Conservation (phyloP, 2,113 vertebrate species). For the Carlito syrichta region DNA sequence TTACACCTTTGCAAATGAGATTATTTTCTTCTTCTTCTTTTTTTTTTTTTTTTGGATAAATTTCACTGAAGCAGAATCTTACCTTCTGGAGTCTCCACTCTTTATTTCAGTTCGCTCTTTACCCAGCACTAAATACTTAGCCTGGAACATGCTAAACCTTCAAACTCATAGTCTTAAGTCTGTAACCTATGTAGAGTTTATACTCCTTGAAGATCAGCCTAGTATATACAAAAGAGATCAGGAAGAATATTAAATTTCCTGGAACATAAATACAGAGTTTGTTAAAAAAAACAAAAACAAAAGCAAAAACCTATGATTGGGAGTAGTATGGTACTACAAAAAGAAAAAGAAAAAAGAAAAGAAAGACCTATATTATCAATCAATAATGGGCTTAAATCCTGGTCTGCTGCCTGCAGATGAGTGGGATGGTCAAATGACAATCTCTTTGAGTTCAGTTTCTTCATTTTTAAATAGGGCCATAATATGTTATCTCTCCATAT, state of each 20-base stretch:
- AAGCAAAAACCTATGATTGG: no score
- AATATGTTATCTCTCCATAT: not conserved
- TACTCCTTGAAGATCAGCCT: not conserved
- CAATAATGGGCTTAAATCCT: not conserved
- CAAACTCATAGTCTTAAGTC: not conserved
- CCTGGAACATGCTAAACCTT: no score
- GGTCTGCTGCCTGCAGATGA: not conserved
- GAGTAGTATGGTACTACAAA: no score
- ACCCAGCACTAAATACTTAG: not conserved
- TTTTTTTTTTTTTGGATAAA: not conserved
- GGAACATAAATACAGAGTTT: not conserved
- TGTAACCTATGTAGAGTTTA: not conserved
- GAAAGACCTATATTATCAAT: rapidly evolving
- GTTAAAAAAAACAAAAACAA: no score
- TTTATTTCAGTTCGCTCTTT: not conserved
- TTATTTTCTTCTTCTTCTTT: not conserved
- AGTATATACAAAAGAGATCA: not conserved
- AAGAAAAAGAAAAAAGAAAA: no score
- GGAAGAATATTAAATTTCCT: not conserved
- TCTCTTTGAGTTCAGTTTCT: not conserved
- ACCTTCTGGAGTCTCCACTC: not conserved
- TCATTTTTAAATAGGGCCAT: not conserved
- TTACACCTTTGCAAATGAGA: not conserved
- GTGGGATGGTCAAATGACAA: not conserved
- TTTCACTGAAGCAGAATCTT: not conserved